Percentiles rank a stretch among this genome's conserved stretches.
phyloP scores from a whole-genome alignment of 2,797 vertebrate genomes.

The Heteromormyrus szaboi region DNA sequence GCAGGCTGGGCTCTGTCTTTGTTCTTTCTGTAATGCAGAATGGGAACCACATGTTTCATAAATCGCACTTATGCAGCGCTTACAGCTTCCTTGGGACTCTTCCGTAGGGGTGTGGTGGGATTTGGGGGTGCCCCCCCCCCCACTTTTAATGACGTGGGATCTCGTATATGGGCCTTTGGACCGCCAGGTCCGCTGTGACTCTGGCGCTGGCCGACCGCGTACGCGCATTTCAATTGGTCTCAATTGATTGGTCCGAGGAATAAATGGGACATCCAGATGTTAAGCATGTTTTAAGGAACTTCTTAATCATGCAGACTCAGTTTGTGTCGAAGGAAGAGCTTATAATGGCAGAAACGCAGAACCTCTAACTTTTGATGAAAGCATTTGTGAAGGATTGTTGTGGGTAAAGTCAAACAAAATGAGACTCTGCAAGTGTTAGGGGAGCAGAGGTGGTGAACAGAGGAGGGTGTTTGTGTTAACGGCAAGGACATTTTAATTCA shows the following conservation, averaged over 20 bases:
- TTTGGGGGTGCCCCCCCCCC: background rate
- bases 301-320: background rate
- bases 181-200: background rate
- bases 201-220: background rate
- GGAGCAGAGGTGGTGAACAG: background rate
- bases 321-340: background rate
- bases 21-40: conserved; percentile 2
- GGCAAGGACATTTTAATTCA: background rate
- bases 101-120: background rate
- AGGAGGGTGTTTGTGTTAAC: background rate
- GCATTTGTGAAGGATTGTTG: background rate
- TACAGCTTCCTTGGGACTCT: background rate
- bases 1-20: background rate
- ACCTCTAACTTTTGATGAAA: background rate
- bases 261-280: background rate
- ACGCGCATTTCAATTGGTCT: background rate
- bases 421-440: background rate
- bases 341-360: background rate
- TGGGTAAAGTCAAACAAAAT: background rate
- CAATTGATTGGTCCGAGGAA: background rate
- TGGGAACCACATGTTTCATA: conserved; percentile 21
- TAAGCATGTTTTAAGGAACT: background rate
- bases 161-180: background rate
- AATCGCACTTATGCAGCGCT: background rate
- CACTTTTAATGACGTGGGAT: background rate